A percentile compares a stretch with the other conserved stretches of the same genome.
Conservation (phyloP, 2,888 invertebrate genomes). For the Hofmannophila pseudospretella region DNA sequence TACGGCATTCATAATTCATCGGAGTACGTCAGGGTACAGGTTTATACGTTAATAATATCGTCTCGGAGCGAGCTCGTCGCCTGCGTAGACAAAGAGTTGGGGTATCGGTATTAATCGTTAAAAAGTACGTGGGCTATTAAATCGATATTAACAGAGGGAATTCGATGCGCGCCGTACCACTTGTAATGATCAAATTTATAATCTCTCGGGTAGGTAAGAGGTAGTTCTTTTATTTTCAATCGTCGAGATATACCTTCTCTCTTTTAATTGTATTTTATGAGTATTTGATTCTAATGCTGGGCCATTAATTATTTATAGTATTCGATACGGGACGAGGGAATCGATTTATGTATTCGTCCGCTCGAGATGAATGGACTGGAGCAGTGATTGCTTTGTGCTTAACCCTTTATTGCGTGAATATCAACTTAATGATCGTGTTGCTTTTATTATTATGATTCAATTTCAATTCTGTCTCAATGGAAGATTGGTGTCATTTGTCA, state of each 20-base stretch:
- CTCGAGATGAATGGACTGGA: slow-evolving; percentile 49
- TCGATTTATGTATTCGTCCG: slow-evolving; percentile 66
- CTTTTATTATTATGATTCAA: slow-evolving; percentile 14
- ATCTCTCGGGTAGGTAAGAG: slow-evolving; percentile 71
- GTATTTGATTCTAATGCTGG: slow-evolving; percentile 76
- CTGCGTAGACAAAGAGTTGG: slow-evolving; percentile 45
- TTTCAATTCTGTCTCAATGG: neutral
- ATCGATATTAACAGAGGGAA: slow-evolving; percentile 66
- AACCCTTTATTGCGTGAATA: slow-evolving; percentile 43
- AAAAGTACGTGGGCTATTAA: slow-evolving; percentile 59
- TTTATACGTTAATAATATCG: slow-evolving; percentile 37
- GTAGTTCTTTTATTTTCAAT: slow-evolving; percentile 67
- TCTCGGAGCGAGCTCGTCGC: slow-evolving; percentile 22
- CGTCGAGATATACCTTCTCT: slow-evolving; percentile 64
- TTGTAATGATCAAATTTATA: slow-evolving; percentile 75
- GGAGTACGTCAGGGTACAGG: slow-evolving; percentile 11
- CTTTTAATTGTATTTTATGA: slow-evolving; percentile 79
- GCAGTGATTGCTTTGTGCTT: slow-evolving; percentile 43
- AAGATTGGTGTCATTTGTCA: neutral
- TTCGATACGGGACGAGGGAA: slow-evolving; percentile 69
- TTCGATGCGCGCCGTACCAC: slow-evolving; percentile 66
- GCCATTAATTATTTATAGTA: slow-evolving; percentile 77
- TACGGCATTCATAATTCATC: slow-evolving; percentile 31
- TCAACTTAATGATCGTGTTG: slow-evolving; percentile 20
- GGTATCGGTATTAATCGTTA: slow-evolving; percentile 51